Evolutionary conservation across 2,797 vertebrate genomes (phyloP), one percentile per base, ranked within the genome.

Genomic region (Hephaestus fuliginosus): DNA sequence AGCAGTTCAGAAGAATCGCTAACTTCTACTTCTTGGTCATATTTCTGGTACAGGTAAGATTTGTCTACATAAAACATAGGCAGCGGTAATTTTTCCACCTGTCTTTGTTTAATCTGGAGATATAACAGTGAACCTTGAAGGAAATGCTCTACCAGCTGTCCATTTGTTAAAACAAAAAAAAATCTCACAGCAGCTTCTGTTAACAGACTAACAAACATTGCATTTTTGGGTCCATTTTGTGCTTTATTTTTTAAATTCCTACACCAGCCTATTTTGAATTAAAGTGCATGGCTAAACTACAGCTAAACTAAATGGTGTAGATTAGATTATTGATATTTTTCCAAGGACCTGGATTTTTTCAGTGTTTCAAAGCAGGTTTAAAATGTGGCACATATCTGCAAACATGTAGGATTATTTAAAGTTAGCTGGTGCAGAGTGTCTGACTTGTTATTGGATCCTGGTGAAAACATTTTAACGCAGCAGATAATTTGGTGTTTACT

Each of bases 1-100:
- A 99, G 86, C 98, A 99, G 72, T 99, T 99, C 95, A 95, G 98
- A 95, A 97, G 98, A 96, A 97, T 99, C 81, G 98, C 98, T 39
- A 99, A 99, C 94, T 99, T 99, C 91, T 99, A 99, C 94, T 99
- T 99, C 90, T 95, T 99, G 88, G 96, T 98, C 70, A 99, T 99
- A 93, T 99, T 99, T 93, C 96, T 99, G 91, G 98, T 99, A 73
- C 98, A 99, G 97, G 98, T 99, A 93, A 96, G 96, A 68, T 58
- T 67, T 41, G 30, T 33, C 25, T 25, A 58, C 2, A 33, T 30
- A 3, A 57, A 30, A 49, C 39, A 28, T 48, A 5, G 56, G 1
- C 18, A 39, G 22, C 15, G 39, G 3, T 14, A 3, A 18, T 48
- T 25, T 43, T 64, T 41, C 13, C 41, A 41, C 3, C 49, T 41